Base-by-base conservation (phyloP, 2,888 invertebrate species). In the Limenitis camilla region DNA sequence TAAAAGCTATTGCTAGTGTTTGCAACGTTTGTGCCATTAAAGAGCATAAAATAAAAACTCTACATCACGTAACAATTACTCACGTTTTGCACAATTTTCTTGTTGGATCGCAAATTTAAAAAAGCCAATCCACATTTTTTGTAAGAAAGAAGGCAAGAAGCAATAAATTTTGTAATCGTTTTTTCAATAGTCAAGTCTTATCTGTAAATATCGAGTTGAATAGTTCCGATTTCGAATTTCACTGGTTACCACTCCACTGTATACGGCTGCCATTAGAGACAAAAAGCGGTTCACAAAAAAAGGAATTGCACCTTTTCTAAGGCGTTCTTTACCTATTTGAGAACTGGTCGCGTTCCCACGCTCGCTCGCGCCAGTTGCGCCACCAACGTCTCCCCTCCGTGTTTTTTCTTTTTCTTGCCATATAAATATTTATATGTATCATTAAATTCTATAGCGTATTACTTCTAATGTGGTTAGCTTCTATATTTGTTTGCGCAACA, bases 251-350 rank as follows among this genome's bases (percentile, higher is more conserved):
- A 48, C 55, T 48, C 40, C 53, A 44, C 53, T 49, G 56, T 46
- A 52, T 68, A 71, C 64, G 74, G 73, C 72, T 71, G 74, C 71
- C 76, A 78, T 78, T 77, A 73, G 65, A 71, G 68, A 79, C 71
- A 81, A 81, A 84, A 84, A 81, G 69, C 62, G 61, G 65, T 67
- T 55, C 61, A 69, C 67, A 61, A 69, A 78, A 78, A 82, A 80
- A 81, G 52, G 77, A 80, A 85, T 84, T 81, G 86, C 84, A 86
- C 83, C 86, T 87, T 86, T 86, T 81, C 81, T 84, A 84, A 83
- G 79, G 78, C 78, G 82, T 81, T 82, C 80, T 81, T 59, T 59
- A 80, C 78, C 60, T 58, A 82, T 81, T 82, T 79, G 78, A 80
- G 76, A 81, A 80, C 79, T 78, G 78, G 81, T 78, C 75, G 76